Conservation (phyloP, 1,140 invertebrate genomes). For the Bradysia coprophila region DNA sequence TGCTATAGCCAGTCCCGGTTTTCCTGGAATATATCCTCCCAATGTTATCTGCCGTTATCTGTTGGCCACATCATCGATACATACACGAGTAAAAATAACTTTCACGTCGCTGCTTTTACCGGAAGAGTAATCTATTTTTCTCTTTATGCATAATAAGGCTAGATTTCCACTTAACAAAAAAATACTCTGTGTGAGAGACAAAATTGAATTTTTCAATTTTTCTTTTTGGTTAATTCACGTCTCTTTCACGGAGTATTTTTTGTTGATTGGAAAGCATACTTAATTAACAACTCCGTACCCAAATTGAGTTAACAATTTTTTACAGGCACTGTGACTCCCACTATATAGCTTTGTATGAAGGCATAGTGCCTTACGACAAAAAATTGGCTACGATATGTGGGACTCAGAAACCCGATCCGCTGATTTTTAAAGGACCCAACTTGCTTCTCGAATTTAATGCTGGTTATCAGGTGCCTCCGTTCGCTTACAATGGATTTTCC, state of each 20-base stretch:
- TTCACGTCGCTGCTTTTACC: slow-evolving; percentile 47
- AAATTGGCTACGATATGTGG: slow-evolving; percentile 43
- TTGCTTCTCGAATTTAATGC: slow-evolving; percentile 57
- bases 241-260: too few species aligned
- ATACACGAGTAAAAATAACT: slow-evolving; percentile 39
- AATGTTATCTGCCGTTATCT: slow-evolving; percentile 49
- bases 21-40: slow-evolving; percentile 57
- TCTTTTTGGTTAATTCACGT: too few species aligned
- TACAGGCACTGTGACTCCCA: slow-evolving; percentile 49
- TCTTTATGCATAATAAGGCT: not conserved
- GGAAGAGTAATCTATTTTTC: slow-evolving; percentile 32
- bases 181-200: too few species aligned
- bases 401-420: slow-evolving; percentile 14
- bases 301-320: too few species aligned
- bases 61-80: slow-evolving; percentile 40
- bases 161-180: too few species aligned
- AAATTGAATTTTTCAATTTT: too few species aligned
- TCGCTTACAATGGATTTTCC: slow-evolving; percentile 53
- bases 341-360: slow-evolving; percentile 50
- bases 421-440: slow-evolving; percentile 32
- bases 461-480: slow-evolving; percentile 43
- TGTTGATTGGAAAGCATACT: too few species aligned
- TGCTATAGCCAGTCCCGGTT: slow-evolving; percentile 51
- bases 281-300: too few species aligned
- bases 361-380: slow-evolving; percentile 39